A percentile compares a stretch with the other conserved stretches of the same genome.
Evolutionary conservation across 2,888 invertebrate species (phyloP).

Genomic region (Thera obeliscata): DNA sequence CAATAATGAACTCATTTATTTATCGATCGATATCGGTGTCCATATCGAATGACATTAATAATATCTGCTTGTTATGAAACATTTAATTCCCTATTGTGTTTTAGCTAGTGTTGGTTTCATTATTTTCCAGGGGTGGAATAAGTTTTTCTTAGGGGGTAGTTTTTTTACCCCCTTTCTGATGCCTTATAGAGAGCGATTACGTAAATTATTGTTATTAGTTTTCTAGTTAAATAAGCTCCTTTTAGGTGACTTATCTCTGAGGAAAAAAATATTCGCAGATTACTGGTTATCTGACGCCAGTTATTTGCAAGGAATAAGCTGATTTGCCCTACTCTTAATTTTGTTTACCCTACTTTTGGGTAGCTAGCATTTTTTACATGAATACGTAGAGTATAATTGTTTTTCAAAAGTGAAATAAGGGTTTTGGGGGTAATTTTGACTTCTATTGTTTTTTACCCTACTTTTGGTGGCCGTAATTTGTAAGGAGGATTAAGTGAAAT

Average conservation of each 20-base stretch:
- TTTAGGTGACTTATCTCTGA: too few relatives aligned
- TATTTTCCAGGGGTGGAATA: slow-evolving; percentile 41
- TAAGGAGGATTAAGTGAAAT: neutral
- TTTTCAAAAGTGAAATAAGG: slow-evolving; percentile 9
- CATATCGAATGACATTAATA: slow-evolving; percentile 44
- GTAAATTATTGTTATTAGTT: too few relatives aligned
- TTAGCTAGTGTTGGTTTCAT: slow-evolving; percentile 60
- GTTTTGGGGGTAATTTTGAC: neutral
- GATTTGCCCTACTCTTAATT: too few relatives aligned
- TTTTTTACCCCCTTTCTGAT: too few relatives aligned
- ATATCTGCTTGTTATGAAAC: slow-evolving; percentile 52
- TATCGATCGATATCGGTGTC: slow-evolving; percentile 37
- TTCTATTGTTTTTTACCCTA: neutral
- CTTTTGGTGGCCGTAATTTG: neutral
- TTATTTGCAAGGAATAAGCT: too few relatives aligned
- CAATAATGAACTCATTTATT: slow-evolving; percentile 30
- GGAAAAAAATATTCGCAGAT: too few relatives aligned
- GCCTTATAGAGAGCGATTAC: too few relatives aligned
- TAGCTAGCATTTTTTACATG: too few relatives aligned
- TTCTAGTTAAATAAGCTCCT: too few relatives aligned
- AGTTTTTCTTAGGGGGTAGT: neutral
- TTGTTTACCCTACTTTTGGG: too few relatives aligned
- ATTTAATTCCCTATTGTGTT: slow-evolving; percentile 60
- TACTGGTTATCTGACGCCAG: too few relatives aligned
- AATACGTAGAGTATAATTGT: slow-evolving; percentile 56